Base-by-base conservation (phyloP, 37 sponge, comb jelly and placozoan species). In the Hexactinellida sp. region DNA sequence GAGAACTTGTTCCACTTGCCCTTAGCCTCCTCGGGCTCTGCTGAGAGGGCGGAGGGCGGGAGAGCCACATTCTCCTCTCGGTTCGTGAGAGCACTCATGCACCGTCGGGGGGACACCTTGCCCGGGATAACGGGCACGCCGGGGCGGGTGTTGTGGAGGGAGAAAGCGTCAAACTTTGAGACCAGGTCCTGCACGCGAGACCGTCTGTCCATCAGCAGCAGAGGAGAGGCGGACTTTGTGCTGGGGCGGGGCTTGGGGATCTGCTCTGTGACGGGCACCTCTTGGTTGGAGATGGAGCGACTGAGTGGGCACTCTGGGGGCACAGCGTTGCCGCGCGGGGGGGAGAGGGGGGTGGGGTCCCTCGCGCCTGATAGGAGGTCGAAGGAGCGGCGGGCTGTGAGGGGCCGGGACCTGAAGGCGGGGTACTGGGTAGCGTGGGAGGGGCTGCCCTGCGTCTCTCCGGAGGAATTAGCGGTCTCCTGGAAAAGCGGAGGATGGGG, bases 161-260 rank as follows among this genome's bases (percentile, higher is more conserved):
- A 63, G 76, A 63, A 21, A n/a, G 76, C 76, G 34, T 63, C 76
- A 23, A 63, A 63, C 76, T 63, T 63, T 3, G 76, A 63, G 76
- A 63, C 76, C 5, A 63, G 76, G 34, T 63, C 76, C 76, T 63
- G 76, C 25, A 63, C 76, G 34, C 76, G 76, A 10, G 76, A n/a
- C 32, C 76, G 76, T n/a, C 30, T 63, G 76, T 63, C 76, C 76
- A 10, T n/a, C 30, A 63, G 34, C 19, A n/a, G 76, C 19, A 63
- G 76, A 23, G 76, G 76, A n/a, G 76, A 63, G 76, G 76, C 32
- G 76, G 76, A 25, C 5, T 63, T 63, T 32, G 76, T 1, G 34
- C 5, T 32, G 28, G 76, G 76, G 76, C 76, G 76, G 25, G 76
- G 76, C 13, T 63, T 63, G 5, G 76, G 21, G 5, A n/a, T 10